A percentile compares a stretch with the other conserved stretches of the same genome.
phyloP scores from a whole-genome alignment of 2,888 invertebrate species.

The Catonia carolina region DNA sequence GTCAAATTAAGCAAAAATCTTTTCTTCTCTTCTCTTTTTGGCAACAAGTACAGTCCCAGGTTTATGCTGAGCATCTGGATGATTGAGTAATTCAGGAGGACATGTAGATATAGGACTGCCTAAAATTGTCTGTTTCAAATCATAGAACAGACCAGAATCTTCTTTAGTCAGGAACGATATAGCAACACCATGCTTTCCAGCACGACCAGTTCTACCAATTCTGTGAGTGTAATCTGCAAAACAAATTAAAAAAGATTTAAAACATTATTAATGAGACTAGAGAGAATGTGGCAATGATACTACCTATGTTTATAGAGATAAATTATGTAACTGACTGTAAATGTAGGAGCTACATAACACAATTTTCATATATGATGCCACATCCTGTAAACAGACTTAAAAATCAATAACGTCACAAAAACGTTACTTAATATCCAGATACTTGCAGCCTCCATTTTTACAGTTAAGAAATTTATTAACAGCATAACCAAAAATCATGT shows the following conservation, averaged over 20 bases:
- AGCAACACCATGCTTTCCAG: slow-evolving; percentile 94
- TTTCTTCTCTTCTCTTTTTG: slow-evolving; percentile 88
- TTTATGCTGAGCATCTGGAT: slow-evolving; percentile 97
- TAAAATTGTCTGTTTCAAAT: slow-evolving; percentile 86
- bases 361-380: no score
- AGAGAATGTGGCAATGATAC: neutral
- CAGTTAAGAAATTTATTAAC: no score
- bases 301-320: slow-evolving; percentile 8
- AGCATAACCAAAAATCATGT: no score
- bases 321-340: neutral
- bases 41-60: slow-evolving; percentile 88
- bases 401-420: no score
- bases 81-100: slow-evolving; percentile 94
- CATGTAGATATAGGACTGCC: slow-evolving; percentile 89
- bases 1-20: slow-evolving; percentile 93
- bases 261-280: neutral
- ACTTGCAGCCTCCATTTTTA: no score
- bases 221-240: slow-evolving; percentile 85
- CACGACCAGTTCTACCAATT: slow-evolving; percentile 98
- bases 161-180: slow-evolving; percentile 97
- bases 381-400: no score
- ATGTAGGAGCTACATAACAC: no score
- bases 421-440: no score
- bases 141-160: slow-evolving; percentile 91
- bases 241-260: slow-evolving; percentile 8